Conservation (phyloP, 92 coral and sea anemone genomes). For the Palythoa caribaeorum region DNA sequence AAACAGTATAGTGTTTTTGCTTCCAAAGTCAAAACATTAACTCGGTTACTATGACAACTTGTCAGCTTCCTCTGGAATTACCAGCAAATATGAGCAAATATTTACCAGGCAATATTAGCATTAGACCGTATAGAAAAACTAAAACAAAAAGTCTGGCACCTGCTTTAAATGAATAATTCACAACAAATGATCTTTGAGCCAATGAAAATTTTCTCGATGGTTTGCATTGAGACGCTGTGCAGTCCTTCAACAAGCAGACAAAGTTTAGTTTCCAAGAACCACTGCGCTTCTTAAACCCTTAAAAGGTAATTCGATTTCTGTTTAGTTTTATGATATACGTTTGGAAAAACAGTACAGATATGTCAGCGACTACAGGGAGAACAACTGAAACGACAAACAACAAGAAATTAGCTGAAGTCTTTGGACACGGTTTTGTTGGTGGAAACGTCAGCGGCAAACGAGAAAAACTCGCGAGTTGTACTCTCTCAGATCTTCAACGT, state of each 20-base stretch:
- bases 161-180: slow-evolving; percentile 25
- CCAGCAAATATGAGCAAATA: slow-evolving; percentile 19
- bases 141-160: slow-evolving; percentile 16
- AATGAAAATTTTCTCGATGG: slow-evolving; percentile 10
- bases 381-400: neutral
- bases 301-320: neutral
- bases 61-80: neutral
- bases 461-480: neutral
- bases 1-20: too few relatives aligned
- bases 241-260: slow-evolving; percentile 22
- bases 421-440: neutral
- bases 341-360: slow-evolving; percentile 1
- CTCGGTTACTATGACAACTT: neutral
- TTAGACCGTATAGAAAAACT: slow-evolving; percentile 4
- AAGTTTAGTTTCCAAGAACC: slow-evolving; percentile 18
- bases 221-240: slow-evolving; percentile 16
- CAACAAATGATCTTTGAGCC: neutral
- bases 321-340: neutral
- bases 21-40: too few relatives aligned
- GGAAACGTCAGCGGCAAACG: neutral
- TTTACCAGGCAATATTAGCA: neutral
- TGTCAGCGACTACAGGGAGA: neutral
- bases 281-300: neutral
- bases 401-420: neutral
- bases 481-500: neutral